Base-by-base conservation (phyloP, 1,140 invertebrate species). In the Trichonephila inaurata region DNA sequence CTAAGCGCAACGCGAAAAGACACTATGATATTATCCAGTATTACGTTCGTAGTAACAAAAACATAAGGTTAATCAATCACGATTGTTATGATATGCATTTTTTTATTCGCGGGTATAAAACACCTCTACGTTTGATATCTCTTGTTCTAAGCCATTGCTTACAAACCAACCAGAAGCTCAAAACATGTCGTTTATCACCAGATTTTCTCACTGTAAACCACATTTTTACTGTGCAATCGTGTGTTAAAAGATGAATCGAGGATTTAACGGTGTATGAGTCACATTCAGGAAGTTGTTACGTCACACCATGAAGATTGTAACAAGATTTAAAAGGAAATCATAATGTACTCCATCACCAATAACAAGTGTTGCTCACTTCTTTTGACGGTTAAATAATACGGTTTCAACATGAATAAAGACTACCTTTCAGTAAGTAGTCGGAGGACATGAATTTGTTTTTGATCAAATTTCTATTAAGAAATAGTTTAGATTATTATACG, bases 171-270 rank as follows among this genome's bases (percentile, higher is more conserved):
- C 66, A 72, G 66, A 24, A 72, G 24, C 66, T 28, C 24, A 1
- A n/a, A 72, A 28, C 12, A 16, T 24, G 24, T 28, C 7, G 66
- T 4, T 64, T 64, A 64, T 64, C 62, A 7, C 16, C 19, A 2
- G 24, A 72, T 28, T 72, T 28, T 72, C 66, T 24, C 24, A 72
- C 66, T 72, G 66, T 12, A 72, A 28, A 72, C 24, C 21, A 28
- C 66, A 72, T 72, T 72, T 72, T 72, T 24, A n/a, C 66, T 72
- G 66, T 72, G n/a, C 28, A 72, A 72, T 72, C 24, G 24, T 72
- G 66, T 72, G 66, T 72, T 72, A 72, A 72, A 14, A 72, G 66
- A 72, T 72, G 66, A 28, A 24, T 72, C n/a, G 66, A 28, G 66
- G 24, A 72, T 72, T 72, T 28, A 12, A 72, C 66, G 66, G n/a